Evolutionary conservation across 2,113 vertebrate genomes (phyloP), one percentile per base, ranked within the genome.

Genomic region (Ceratotherium simum): DNA sequence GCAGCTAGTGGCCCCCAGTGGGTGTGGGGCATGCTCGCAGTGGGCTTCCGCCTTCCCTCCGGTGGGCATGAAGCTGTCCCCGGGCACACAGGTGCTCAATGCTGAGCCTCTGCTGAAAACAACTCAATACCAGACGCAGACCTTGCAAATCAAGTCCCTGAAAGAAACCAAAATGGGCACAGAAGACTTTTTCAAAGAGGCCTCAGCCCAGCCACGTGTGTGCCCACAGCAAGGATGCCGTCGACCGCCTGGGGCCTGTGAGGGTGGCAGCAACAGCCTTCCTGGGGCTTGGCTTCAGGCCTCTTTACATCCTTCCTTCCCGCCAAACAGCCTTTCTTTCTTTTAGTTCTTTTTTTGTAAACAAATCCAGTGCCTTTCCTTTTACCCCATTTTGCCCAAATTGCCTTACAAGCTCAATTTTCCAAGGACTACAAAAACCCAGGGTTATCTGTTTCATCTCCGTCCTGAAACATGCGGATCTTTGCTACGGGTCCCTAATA

Each of bases 201-300:
- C 6, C 21, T 31, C 2, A 0, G 42, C 80, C 72, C 27, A 1
- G 51, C 18, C 54, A 16, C 0, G 13, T 7, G 42, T 5, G 42
- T 42, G 11, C 75, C 73, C 51, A 29, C 5, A 17, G 39, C 0
- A 2, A 18, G 56, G 1, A 1, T 1, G 13, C 9, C 3, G 1
- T 17, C 14, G 1, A 11, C 8, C 20, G 2, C 51, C 51, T 0
- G 0, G 25, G 67, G 2, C 54, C 76, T 1, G 0, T 0, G 0
- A 3, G 72, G 76, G 56, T 2, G 3, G 20, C 16, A 16, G 56
- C 29, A 1, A 31, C 2, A 0, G 42, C 58, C 79, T 69, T 33
- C 3, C 11, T 0, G 23, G 42, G 69, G 31, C 7, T 3, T 51
- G 5, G 58, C 29, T 21, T 25, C 4, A 0, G 20, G n/a, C 1